Evolutionary conservation across 1,140 invertebrate species (phyloP).

Genomic region (Drosophila elegans): DNA sequence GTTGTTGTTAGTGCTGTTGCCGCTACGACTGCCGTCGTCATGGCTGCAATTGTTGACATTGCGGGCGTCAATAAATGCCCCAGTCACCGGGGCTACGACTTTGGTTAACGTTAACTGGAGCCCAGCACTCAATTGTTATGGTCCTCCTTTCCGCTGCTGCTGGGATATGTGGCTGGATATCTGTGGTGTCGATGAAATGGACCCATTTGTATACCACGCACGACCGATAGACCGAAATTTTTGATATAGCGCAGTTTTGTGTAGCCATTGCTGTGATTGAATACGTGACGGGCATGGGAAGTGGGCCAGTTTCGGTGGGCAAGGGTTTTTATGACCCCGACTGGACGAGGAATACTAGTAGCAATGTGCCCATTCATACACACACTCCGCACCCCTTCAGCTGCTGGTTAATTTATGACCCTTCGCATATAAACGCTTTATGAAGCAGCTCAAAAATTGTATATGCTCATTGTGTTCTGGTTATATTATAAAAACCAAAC

Average conservation of each 20-base stretch:
- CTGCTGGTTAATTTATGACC: constrained; percentile 56
- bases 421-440: constrained; percentile 64
- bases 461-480: constrained; percentile 36
- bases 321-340: constrained; percentile 67
- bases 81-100: constrained; percentile 27
- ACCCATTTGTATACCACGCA: constrained; percentile 74
- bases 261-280: constrained; percentile 81
- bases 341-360: constrained; percentile 20
- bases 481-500: constrained; percentile 11
- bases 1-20: constrained; percentile 37
- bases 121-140: constrained; percentile 44
- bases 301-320: constrained; percentile 21
- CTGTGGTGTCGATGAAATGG: constrained; percentile 45
- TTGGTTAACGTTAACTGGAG: constrained; percentile 66
- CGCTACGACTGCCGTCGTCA: constrained; percentile 58
- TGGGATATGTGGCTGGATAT: constrained; percentile 1
- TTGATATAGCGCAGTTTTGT: constrained; percentile 81
- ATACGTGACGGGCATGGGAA: constrained; percentile 72
- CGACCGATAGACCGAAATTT: constrained; percentile 68
- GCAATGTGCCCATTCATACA: constrained; percentile 24
- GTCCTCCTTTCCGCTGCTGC: constrained; percentile 4
- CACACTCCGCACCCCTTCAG: constrained; percentile 4
- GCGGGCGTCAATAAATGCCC: constrained; percentile 72
- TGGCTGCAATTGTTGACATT: constrained; percentile 81
- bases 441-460: constrained; percentile 42